Conservation (phyloP, 1,140 invertebrate species). For the Aphelenchoides besseyi region DNA sequence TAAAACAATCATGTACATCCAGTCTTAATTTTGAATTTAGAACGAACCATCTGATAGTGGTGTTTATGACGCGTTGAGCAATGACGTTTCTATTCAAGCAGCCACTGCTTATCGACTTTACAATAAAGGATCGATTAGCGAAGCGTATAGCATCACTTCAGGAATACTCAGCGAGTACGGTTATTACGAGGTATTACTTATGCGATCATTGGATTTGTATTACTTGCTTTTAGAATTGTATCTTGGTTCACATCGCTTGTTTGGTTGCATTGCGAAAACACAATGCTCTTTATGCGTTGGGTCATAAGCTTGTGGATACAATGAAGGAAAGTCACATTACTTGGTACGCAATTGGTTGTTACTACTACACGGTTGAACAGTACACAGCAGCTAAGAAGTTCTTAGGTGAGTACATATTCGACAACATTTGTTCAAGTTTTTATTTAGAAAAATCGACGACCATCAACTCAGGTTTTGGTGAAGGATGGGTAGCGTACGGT, state of each 20-base stretch:
- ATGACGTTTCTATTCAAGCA: slow-evolving; percentile 42
- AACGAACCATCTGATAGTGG: slow-evolving; percentile 17
- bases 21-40: slow-evolving; percentile 19
- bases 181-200: slow-evolving; percentile 38
- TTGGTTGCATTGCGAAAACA: slow-evolving; percentile 37
- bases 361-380: slow-evolving; percentile 47
- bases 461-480: slow-evolving; percentile 51
- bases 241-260: slow-evolving; percentile 44
- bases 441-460: slow-evolving; percentile 50
- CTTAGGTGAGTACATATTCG: slow-evolving; percentile 38
- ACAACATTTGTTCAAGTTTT: background rate
- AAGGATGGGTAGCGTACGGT: slow-evolving; percentile 55
- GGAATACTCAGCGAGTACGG: slow-evolving; percentile 42
- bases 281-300: slow-evolving; percentile 41
- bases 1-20: background rate
- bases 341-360: slow-evolving; percentile 51
- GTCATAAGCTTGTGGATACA: slow-evolving; percentile 40
- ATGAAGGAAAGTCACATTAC: slow-evolving; percentile 49
- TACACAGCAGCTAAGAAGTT: slow-evolving; percentile 48
- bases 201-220: slow-evolving; percentile 19
- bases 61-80: slow-evolving; percentile 17
- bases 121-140: slow-evolving; percentile 27
- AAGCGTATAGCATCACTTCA: slow-evolving; percentile 48
- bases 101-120: slow-evolving; percentile 41
- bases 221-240: slow-evolving; percentile 31